A percentile compares a stretch with the other conserved stretches of the same genome.
phyloP scores from a whole-genome alignment of 92 coral and sea anemone genomes.

The Micromussa lordhowensis region DNA sequence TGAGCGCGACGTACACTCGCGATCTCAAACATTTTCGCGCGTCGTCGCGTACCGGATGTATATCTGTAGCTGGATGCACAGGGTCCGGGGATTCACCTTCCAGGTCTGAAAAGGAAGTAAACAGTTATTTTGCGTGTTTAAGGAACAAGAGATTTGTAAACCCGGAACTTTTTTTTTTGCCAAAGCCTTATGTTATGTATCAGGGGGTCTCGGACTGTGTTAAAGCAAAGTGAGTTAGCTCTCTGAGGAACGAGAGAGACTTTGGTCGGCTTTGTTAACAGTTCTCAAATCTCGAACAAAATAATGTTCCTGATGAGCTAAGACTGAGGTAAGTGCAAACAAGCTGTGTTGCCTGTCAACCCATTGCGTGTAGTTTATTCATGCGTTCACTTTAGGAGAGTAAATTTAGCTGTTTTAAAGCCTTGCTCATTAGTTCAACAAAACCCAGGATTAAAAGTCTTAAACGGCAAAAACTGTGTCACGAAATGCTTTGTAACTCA shows the following conservation, averaged over 20 bases:
- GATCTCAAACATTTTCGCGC: background rate
- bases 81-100: background rate
- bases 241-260: background rate
- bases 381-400: conserved; percentile 17
- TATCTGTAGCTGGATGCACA: background rate
- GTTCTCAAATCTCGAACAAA: background rate
- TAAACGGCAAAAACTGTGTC: background rate
- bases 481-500: background rate
- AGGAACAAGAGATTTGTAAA: background rate
- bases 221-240: background rate
- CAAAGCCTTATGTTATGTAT: background rate
- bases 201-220: no score
- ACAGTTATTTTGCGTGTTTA: background rate
- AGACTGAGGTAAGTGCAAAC: conserved; percentile 44
- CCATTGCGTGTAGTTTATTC: conserved; percentile 47
- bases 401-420: conserved; percentile 25
- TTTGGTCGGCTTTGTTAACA: background rate
- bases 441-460: background rate
- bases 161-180: background rate
- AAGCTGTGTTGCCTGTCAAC: conserved; percentile 6
- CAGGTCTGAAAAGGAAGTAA: background rate
- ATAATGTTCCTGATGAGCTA: background rate
- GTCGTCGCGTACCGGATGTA: conserved; percentile 12
- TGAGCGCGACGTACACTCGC: conserved; percentile 41
- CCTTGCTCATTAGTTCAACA: conserved; percentile 13